A percentile compares a stretch with the other conserved stretches of the same genome.
These are phyloP conservation scores for Hyles euphorbiae DNA, from an alignment of 1,140 invertebrate genomes.

Conservation along the genomic window DNA sequence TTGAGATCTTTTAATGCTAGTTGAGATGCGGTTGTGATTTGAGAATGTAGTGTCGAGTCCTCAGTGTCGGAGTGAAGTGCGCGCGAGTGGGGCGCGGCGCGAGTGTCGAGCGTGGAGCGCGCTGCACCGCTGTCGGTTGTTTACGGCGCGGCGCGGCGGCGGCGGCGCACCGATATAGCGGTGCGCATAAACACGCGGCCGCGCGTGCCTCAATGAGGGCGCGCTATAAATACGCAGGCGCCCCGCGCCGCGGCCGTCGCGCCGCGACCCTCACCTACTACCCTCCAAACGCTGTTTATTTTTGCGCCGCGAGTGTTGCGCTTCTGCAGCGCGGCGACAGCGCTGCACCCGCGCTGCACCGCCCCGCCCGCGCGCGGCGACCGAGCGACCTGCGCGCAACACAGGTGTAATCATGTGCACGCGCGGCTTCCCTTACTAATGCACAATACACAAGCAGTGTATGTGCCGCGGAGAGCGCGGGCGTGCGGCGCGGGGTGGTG, in stretches of 20 bases:
- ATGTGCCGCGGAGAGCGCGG: no score
- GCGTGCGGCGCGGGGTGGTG: no score
- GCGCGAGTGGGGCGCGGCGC: constrained; percentile 3
- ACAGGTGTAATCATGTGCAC: no score
- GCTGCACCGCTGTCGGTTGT: constrained; percentile 9
- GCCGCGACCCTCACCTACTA: constrained; percentile 55
- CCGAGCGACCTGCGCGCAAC: not conserved
- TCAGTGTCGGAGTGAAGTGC: no score
- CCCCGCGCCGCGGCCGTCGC: constrained; percentile 2
- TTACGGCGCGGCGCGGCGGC: constrained; percentile 21
- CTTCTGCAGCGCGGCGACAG: constrained; percentile 6
- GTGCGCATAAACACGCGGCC: constrained; percentile 23
- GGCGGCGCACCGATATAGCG: constrained; percentile 29
- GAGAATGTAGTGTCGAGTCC: no score
- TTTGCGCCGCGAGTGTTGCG: constrained; percentile 21
- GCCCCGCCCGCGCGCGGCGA: constrained; percentile 3
- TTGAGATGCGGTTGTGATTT: no score
- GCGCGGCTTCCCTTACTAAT: no score
- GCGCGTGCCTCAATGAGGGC: constrained; percentile 18
- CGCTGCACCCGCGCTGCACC: constrained; percentile 10
- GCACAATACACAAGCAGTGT: no score
- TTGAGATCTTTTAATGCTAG: no score
- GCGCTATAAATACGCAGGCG: constrained; percentile 42
- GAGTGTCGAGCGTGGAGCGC: constrained; percentile 11
- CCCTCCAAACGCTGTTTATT: constrained; percentile 47